Conservation (phyloP, 92 coral and sea anemone genomes). For the Pocillopora grandis region DNA sequence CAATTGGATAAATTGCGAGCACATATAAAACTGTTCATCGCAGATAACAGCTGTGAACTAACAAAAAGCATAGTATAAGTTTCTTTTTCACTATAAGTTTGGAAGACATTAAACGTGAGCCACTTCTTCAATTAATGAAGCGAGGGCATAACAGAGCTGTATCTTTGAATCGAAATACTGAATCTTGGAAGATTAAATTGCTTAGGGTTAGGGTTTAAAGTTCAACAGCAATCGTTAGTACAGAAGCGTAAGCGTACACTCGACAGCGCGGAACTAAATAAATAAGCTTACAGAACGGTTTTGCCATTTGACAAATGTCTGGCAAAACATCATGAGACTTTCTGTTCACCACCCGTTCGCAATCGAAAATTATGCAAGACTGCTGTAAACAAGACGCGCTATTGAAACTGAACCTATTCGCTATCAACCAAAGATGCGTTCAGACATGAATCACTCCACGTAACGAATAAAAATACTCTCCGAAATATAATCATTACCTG, state of each 20-base stretch:
- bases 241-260: too few relatives aligned
- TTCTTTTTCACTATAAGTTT: not conserved
- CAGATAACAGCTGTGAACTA: not conserved
- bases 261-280: too few relatives aligned
- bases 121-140: too few relatives aligned
- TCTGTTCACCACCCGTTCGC: not conserved
- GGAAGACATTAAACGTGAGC: too few relatives aligned
- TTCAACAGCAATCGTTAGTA: too few relatives aligned
- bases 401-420: constrained; percentile 5
- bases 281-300: too few relatives aligned
- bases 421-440: constrained; percentile 5
- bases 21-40: too few relatives aligned
- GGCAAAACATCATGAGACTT: not conserved
- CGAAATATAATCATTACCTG: not conserved
- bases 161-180: too few relatives aligned
- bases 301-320: not conserved
- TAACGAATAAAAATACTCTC: not conserved
- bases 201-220: too few relatives aligned
- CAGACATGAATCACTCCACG: not conserved
- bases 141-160: too few relatives aligned
- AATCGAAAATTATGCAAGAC: constrained; percentile 14
- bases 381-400: constrained; percentile 9
- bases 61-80: not conserved
- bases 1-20: not conserved
- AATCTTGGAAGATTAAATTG: too few relatives aligned